Evolutionary conservation across 2,797 vertebrate species (phyloP).

Genomic region (Geotrypetes seraphini): DNA sequence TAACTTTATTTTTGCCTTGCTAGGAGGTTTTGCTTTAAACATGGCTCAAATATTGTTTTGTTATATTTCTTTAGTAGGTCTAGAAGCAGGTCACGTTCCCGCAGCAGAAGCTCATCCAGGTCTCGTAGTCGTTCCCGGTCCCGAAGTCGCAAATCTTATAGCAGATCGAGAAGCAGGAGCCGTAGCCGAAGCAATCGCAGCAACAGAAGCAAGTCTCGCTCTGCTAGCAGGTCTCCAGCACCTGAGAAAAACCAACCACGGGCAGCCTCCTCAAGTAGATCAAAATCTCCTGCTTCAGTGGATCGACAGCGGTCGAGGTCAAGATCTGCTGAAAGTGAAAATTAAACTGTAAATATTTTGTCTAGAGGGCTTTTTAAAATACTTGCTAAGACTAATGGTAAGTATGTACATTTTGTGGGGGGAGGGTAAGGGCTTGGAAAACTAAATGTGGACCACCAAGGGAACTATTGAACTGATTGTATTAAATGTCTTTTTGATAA

Average conservation of each 20-base stretch:
- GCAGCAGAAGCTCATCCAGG: constrained; percentile 78
- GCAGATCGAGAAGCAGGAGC: constrained; percentile 64
- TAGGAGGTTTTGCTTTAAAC: no score
- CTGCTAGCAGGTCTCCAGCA: constrained; percentile 61
- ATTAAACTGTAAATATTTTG: constrained; percentile 62
- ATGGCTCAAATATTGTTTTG: neutral
- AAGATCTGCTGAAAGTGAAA: constrained; percentile 78
- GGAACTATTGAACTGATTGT: constrained; percentile 56
- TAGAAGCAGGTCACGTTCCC: constrained; percentile 76
- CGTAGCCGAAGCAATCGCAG: constrained; percentile 23
- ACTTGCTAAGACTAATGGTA: constrained; percentile 49
- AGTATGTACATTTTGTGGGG: constrained; percentile 38
- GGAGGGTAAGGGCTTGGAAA: constrained; percentile 18
- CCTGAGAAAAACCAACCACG: constrained; percentile 64
- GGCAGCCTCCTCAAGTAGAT: constrained; percentile 67
- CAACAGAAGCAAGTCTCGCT: constrained; percentile 55
- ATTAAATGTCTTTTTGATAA: constrained; percentile 68
- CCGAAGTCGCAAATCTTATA: constrained; percentile 64
- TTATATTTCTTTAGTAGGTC: constrained; percentile 47
- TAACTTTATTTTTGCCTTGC: no score
- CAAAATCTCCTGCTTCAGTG: constrained; percentile 62
- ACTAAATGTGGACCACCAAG: constrained; percentile 60
- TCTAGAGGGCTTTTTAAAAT: constrained; percentile 24
- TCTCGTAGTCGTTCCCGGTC: constrained; percentile 67
- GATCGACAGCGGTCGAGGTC: constrained; percentile 65